Evolutionary conservation across 2,888 invertebrate species (phyloP), one percentile per base, ranked within the genome.

Genomic region (Brachycybe producta): DNA sequence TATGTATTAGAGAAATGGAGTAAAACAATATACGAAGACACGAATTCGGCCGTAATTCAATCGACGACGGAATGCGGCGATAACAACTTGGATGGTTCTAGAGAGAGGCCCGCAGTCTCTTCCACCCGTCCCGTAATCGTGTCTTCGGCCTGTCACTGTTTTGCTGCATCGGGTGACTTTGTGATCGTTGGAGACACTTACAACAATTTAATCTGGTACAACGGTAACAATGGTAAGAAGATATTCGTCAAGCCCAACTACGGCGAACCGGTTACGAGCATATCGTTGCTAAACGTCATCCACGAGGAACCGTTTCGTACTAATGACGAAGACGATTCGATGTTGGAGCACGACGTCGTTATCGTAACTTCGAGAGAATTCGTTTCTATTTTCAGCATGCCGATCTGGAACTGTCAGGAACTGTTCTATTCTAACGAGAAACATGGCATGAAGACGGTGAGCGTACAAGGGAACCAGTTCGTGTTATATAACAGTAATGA

Each of bases 151-250:
- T 46, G 46, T 17, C 26, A 24, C 5, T 35, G 46, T 27, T 24
- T 36, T 34, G 46, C 46, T 5, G 36, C 36, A 5, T 35, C 35
- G 5, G 46, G 46, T 2, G 35, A 35, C 17, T 23, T 23, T 21
- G 3, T 46, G 5, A 13, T 46, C 2, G n/a, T 46, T 8, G 46
- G 46, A 15, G 46, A 46, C 46, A 11, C 34, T 5, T 13, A 7
- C 19, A 36, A 46, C 24, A 21, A 46, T 26, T n/a, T 46, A 11
- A n/a, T 46, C 15, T 46, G 46, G 46, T 46, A 46, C 24, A 36
- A 46, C 24, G n/a, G n/a, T n/a, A 13, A 23, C 34, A n/a, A 21
- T 19, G 46, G 46, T 8, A 19, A 13, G 2, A 24, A 36, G 17
- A 15, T 46, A 2, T 34, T 36, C 24, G 5, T 26, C 23, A 46